Evolutionary conservation across 2,797 vertebrate species (phyloP).

Genomic region (Sparus aurata): DNA sequence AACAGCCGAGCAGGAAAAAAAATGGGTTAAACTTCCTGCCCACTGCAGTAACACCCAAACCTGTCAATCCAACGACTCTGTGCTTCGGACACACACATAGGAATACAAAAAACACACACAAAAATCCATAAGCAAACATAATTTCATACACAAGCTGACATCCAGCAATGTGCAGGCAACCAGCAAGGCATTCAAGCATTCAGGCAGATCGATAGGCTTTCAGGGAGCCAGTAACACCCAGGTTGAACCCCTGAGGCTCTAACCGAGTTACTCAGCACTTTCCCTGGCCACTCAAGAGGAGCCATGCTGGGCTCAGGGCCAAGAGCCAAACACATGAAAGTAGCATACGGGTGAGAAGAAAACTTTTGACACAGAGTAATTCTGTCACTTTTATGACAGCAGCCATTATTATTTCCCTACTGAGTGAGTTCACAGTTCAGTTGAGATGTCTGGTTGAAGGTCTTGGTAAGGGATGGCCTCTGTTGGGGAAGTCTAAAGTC

Average conservation of each 20-base stretch:
- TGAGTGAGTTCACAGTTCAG: conserved; percentile 44
- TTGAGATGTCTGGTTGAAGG: conserved; percentile 37
- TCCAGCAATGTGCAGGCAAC: conserved; percentile 41
- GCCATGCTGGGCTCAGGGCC: conserved; percentile 56
- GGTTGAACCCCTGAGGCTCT: conserved; percentile 64
- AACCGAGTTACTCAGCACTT: conserved; percentile 77
- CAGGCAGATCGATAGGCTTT: conserved; percentile 70
- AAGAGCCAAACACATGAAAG: conserved; percentile 53
- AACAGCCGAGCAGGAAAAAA: conserved; percentile 41
- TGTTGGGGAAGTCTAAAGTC: conserved; percentile 25
- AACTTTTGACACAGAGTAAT: conserved; percentile 69
- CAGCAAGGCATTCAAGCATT: conserved; percentile 52
- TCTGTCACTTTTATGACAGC: conserved; percentile 50
- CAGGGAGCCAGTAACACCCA: conserved; percentile 70
- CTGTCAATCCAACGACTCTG: conserved; percentile 54
- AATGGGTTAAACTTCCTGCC: conserved; percentile 37
- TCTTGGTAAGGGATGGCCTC: conserved; percentile 33
- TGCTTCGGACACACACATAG: conserved; percentile 7
- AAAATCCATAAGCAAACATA: conserved; percentile 50
- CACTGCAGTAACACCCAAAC: conserved; percentile 52
- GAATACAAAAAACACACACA: conserved; percentile 22
- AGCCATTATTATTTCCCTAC: conserved; percentile 51
- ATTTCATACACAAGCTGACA: conserved; percentile 51
- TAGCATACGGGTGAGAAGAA: conserved; percentile 33
- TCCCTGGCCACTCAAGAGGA: conserved; percentile 61